Evolutionary conservation across 1,140 invertebrate genomes (phyloP).

Genomic region (Daktulosphaira vitifoliae): DNA sequence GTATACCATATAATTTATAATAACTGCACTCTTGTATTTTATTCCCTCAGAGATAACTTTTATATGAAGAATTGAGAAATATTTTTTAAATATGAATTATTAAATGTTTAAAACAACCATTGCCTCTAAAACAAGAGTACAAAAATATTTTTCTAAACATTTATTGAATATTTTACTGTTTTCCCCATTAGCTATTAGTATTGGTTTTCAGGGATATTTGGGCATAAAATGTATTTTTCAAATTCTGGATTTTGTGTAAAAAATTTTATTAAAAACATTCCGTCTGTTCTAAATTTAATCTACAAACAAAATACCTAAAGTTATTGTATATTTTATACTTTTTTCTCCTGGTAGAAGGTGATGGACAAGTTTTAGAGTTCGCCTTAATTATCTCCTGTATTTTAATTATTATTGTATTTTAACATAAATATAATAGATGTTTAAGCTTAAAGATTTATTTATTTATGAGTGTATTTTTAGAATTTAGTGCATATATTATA

Average conservation of each 20-base stretch:
- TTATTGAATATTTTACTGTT: not conserved
- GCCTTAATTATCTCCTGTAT: conserved; percentile 29
- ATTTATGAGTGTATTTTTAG: conserved; percentile 29
- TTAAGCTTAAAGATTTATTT: conserved; percentile 28
- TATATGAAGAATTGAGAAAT: too few relatives aligned
- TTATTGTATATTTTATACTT: conserved; percentile 1
- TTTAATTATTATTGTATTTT: conserved; percentile 6
- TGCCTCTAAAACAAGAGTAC: conserved; percentile 18
- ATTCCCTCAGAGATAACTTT: too few relatives aligned
- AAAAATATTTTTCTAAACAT: conserved; percentile 27
- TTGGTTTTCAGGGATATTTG: conserved; percentile 16
- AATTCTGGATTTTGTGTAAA: conserved; percentile 24
- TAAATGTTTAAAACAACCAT: not conserved
- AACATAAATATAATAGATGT: conserved; percentile 24
- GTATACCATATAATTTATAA: too few relatives aligned
- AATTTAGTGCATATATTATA: conserved; percentile 23
- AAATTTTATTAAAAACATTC: conserved; percentile 8
- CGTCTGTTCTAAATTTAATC: conserved; percentile 14
- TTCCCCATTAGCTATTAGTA: not conserved
- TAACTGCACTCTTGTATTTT: too few relatives aligned
- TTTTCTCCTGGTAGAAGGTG: conserved; percentile 30
- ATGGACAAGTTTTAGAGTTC: conserved; percentile 24
- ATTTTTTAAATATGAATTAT: too few relatives aligned
- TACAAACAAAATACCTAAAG: conserved; percentile 10
- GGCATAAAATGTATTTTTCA: conserved; percentile 24